Conservation (phyloP, 2,888 invertebrate species). For the Mallateleia sp. region DNA sequence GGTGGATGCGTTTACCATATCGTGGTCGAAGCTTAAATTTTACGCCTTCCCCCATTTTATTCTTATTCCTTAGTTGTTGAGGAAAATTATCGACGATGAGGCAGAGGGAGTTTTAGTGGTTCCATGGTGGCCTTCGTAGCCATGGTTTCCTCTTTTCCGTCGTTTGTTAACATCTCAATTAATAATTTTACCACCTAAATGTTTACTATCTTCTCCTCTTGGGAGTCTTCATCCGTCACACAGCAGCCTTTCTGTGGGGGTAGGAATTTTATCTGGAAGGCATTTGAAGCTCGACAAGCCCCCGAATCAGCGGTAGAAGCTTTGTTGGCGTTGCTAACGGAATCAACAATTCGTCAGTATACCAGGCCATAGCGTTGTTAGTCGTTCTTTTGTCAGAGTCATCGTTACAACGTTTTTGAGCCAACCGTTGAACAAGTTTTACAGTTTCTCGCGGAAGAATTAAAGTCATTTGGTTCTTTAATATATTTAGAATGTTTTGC, state of each 20-base stretch:
- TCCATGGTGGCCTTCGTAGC: not conserved
- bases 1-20: not conserved
- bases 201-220: constrained; percentile 11
- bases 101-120: not conserved
- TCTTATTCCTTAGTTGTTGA: not conserved
- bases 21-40: not conserved
- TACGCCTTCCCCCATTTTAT: not conserved
- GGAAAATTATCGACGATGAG: constrained; percentile 14
- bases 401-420: too few relatives aligned
- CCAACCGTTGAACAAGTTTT: too few relatives aligned
- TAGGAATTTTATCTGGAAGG: constrained; percentile 15
- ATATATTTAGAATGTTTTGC: too few relatives aligned
- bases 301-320: too few relatives aligned
- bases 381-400: too few relatives aligned
- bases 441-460: too few relatives aligned
- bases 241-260: constrained; percentile 24
- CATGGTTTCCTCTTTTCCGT: not conserved
- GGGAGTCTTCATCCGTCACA: not conserved
- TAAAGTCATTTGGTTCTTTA: too few relatives aligned
- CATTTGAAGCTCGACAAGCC: too few relatives aligned
- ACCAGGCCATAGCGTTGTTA: too few relatives aligned
- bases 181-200: not conserved
- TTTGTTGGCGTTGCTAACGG: too few relatives aligned
- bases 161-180: not conserved
- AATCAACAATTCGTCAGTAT: too few relatives aligned